phyloP scores from a whole-genome alignment of 1,140 invertebrate genomes.

The Temnothorax curvispinosus region DNA sequence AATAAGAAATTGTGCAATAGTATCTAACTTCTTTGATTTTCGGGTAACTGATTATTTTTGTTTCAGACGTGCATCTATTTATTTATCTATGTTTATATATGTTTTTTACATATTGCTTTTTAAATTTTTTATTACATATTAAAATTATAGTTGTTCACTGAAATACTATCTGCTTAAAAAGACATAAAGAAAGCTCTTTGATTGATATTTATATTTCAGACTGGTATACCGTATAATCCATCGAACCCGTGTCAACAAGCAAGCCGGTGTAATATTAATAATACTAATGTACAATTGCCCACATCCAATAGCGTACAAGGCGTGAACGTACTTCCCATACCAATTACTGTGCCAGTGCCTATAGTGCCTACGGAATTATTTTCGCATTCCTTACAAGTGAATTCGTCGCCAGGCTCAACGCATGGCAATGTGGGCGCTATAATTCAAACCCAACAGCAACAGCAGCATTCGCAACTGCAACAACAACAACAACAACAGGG shows the following conservation, averaged over 20 bases:
- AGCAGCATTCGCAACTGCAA: slow-evolving; percentile 65
- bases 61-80: neutral
- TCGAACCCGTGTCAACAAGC: slow-evolving; percentile 75
- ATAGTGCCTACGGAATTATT: slow-evolving; percentile 81
- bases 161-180: neutral
- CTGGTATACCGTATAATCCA: slow-evolving; percentile 79
- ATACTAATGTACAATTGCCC: slow-evolving; percentile 74
- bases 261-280: slow-evolving; percentile 77
- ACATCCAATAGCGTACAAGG: slow-evolving; percentile 74
- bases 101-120: neutral
- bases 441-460: slow-evolving; percentile 71
- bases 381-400: slow-evolving; percentile 75
- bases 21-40: neutral
- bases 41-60: neutral
- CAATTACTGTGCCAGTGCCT: slow-evolving; percentile 80
- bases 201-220: slow-evolving; percentile 68
- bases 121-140: neutral
- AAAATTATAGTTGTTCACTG: neutral
- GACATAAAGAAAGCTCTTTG: no score
- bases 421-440: slow-evolving; percentile 77
- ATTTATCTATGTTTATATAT: neutral
- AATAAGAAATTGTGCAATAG: neutral
- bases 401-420: slow-evolving; percentile 59
- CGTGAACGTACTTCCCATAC: slow-evolving; percentile 79
- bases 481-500: slow-evolving; percentile 65